Base-by-base conservation (phyloP, 2,797 vertebrate genomes). In the Acropternis orthonyx region DNA sequence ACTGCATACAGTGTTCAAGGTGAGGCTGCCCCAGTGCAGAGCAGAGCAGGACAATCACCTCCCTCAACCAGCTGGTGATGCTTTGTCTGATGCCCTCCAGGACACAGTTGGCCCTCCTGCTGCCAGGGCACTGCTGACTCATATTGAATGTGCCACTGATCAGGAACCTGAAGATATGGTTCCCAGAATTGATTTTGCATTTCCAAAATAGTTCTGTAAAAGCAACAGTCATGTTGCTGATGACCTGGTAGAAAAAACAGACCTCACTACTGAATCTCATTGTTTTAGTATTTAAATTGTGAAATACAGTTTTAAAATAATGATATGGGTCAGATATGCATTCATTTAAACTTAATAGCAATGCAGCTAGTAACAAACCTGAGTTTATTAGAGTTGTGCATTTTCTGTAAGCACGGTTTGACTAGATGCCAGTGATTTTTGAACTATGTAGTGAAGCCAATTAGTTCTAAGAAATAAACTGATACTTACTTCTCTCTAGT, bases 391-490 rank as follows among this genome's bases (percentile, higher is more conserved):
- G 52, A 0, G 0, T 37, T 17, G 71, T 75, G 77, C 68, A 74
- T 92, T 97, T 96, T 96, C 55, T 81, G 63, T 75, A 83, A 80
- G 92, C 51, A 91, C 43, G 30, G 88, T 91, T 65, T 88, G 84
- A 95, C 89, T 95, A 66, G 58, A 86, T 67, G 88, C 59, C 95
- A 96, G 23, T 93, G 96, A 94, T 93, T 97, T 92, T 96, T 78
- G 92, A 96, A 93, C 77, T 55, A 82, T 71, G 83, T 26, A 90
- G 85, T 72, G 82, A 96, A 96, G 93, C 83, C 93, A 97, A 96
- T 96, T 91, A 97, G 76, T 95, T 96, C 90, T 69, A 94, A 97
- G 96, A 96, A 97, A 97, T 95, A 95, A 96, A 97, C 79, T 67
- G 79, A 95, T 97, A 91, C 76, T 86, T 97, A 91, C 76, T 86